Conservation (phyloP, 2,113 vertebrate genomes). For the Psittacula cyanocephala region DNA sequence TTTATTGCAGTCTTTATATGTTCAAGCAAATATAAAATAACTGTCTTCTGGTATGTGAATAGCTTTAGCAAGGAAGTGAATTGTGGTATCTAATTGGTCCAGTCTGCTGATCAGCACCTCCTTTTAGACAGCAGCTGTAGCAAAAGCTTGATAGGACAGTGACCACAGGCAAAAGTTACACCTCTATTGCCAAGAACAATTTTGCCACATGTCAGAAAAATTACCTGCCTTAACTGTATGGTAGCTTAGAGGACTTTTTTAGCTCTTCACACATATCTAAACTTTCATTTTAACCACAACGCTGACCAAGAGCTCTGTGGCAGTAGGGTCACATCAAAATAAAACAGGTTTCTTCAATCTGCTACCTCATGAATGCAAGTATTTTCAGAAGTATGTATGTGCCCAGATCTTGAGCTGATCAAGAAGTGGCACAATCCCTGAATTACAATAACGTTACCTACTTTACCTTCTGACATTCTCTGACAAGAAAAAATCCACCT, state of each 20-base stretch:
- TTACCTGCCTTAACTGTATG: background rate
- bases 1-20: background rate
- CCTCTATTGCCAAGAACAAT: background rate
- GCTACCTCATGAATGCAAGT: background rate
- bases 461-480: background rate
- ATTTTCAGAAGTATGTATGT: background rate
- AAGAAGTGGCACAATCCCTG: background rate
- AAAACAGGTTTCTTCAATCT: background rate
- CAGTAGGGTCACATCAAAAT: background rate
- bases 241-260: background rate
- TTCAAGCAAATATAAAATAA: background rate
- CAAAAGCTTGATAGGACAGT: background rate
- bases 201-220: background rate
- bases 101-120: background rate
- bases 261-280: background rate
- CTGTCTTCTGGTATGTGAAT: background rate
- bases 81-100: background rate
- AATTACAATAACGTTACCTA: background rate
- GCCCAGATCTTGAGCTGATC: background rate
- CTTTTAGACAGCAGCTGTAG: background rate
- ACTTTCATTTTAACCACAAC: background rate
- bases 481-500: background rate
- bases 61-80: background rate
- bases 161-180: background rate
- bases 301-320: background rate